Evolutionary conservation across 2,113 vertebrate genomes (phyloP), one percentile per base, ranked within the genome.

Genomic region (Rhynchopsitta pachyrhyncha): DNA sequence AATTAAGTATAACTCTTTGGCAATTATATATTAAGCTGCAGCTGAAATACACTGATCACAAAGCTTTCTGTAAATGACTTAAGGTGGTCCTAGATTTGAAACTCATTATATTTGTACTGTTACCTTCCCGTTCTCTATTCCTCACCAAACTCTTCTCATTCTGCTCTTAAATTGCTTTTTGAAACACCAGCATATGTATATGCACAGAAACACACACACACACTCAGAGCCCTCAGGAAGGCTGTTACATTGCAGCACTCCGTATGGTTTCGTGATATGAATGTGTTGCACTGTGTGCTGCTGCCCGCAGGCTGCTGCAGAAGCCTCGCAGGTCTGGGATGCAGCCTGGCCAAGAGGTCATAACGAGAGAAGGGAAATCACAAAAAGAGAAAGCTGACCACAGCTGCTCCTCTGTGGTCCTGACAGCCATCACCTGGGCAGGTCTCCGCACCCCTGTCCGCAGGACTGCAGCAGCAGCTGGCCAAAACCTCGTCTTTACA

Each of bases 311-410:
- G n/a, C 71, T 92, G 85, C 44, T 81, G 50, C 95, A 69, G 84
- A 46, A 74, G 44, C 77, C 64, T 50, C 23, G 46, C 63, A 73
- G 60, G 31, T 68, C 86, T 71, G 86, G 70, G 79, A 71, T 57
- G 27, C 60, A 86, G 81, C 78, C 55, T 52, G 78, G 78, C 66
- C 95, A 63, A 85, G 42, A 74, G 94, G 69, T 97, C 95, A 96
- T 75, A 97, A 31, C 0, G 31, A 96, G 86, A 97, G 41, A 81
- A 79, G 78, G 37, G 95, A 97, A 95, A 97, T 17, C 10, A 1
- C 71, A 92, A 71, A 93, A 93, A 96, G 95, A 94, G 92, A 97
- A 94, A 97, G 97, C 90, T 95, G 93, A 93, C 97, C 97, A 92
- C 96, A 95, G 90, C 63, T 68, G 73, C 80, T 89, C 23, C 62